Conservation (phyloP, 2,888 invertebrate species). For the Agriotes lineatus region DNA sequence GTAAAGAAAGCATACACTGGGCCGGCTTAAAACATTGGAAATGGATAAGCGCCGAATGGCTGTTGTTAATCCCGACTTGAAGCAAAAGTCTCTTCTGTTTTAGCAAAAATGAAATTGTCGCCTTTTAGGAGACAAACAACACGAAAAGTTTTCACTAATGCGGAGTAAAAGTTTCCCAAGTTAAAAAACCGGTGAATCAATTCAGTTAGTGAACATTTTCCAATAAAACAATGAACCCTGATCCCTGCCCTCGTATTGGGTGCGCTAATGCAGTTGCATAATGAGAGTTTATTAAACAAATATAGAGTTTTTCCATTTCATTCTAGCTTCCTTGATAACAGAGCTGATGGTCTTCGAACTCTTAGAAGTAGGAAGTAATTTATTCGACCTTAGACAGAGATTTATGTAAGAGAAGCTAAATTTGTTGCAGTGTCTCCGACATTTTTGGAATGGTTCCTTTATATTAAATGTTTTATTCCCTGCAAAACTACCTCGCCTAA, state of each 20-base stretch:
- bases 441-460: too few relatives aligned
- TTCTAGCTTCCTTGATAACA: background rate
- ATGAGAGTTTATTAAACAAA: background rate
- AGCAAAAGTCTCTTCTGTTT: background rate
- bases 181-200: too few relatives aligned
- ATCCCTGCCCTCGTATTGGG: background rate
- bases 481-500: too few relatives aligned
- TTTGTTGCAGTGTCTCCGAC: too few relatives aligned
- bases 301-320: background rate
- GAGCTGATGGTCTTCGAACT: background rate
- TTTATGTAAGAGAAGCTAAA: too few relatives aligned
- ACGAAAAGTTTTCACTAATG: too few relatives aligned
- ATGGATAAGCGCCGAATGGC: background rate
- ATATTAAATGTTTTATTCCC: too few relatives aligned
- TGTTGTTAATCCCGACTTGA: background rate
- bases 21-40: background rate
- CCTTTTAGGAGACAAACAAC: background rate
- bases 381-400: background rate
- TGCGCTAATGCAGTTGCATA: background rate
- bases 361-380: background rate
- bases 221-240: background rate
- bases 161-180: too few relatives aligned
- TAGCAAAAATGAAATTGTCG: background rate
- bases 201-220: too few relatives aligned
- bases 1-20: background rate